Conservation (phyloP, 1,140 invertebrate species). For the Calliopsis andreniformis region DNA sequence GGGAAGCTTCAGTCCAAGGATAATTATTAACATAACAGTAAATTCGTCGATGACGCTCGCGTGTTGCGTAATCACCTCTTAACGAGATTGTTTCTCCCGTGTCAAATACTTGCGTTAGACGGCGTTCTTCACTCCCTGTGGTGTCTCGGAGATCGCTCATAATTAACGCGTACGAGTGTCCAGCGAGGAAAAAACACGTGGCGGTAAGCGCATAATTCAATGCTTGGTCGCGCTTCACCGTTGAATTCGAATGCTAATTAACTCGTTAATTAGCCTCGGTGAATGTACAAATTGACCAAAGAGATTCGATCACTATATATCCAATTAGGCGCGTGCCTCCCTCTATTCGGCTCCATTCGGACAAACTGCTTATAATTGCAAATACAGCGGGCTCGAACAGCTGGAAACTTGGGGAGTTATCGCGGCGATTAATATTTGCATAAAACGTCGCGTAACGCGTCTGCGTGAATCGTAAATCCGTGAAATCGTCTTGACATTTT, state of each 20-base stretch:
- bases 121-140: background rate
- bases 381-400: background rate
- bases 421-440: conserved; percentile 36
- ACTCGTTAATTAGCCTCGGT: conserved; percentile 18
- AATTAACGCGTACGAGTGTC: background rate
- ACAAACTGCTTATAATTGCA: conserved; percentile 5
- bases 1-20: conserved; percentile 8
- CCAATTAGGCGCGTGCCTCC: conserved; percentile 29
- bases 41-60: conserved; percentile 22
- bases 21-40: conserved; percentile 11
- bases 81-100: background rate
- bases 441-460: conserved; percentile 26
- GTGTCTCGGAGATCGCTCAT: background rate
- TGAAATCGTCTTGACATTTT: conserved; percentile 31
- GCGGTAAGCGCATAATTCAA: background rate
- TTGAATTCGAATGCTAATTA: conserved; percentile 41
- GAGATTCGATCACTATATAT: conserved; percentile 16
- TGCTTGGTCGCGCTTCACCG: background rate
- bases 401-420: conserved; percentile 35
- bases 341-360: background rate
- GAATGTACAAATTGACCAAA: conserved; percentile 15
- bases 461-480: conserved; percentile 23
- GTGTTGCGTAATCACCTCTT: background rate
- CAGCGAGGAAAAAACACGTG: background rate
- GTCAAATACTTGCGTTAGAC: conserved; percentile 1